These are phyloP conservation scores for Mystacides longicornis DNA, from an alignment of 2,888 invertebrate species.

Conservation along the genomic window DNA sequence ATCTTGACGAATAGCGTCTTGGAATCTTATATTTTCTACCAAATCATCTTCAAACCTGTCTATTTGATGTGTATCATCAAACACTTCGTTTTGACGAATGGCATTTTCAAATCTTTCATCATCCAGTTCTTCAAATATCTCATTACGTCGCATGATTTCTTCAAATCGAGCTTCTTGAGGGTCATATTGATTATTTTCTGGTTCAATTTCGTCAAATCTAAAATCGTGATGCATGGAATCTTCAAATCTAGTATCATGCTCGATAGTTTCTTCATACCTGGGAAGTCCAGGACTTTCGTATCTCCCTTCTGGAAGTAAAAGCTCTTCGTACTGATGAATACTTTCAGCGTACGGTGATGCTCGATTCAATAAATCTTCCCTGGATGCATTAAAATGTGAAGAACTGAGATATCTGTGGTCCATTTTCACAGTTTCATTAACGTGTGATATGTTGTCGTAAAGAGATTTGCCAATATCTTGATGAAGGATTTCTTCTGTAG, in stretches of 20 bases:
- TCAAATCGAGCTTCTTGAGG: background rate
- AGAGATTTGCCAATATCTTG: background rate
- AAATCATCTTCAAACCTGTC: background rate
- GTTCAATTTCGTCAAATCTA: background rate
- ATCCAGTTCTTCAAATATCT: background rate
- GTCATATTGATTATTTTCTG: background rate
- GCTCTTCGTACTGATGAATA: background rate
- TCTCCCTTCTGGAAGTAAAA: background rate
- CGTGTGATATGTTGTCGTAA: background rate
- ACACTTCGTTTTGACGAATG: background rate
- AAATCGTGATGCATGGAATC: background rate
- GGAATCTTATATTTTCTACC: no score
- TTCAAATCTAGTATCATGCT: background rate
- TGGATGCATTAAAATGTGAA: background rate
- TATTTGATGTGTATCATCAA: background rate
- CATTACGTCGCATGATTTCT: background rate
- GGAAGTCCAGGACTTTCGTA: background rate
- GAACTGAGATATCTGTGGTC: background rate
- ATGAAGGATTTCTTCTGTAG: slow-evolving; percentile 11
- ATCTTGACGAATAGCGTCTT: background rate
- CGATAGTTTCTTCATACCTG: background rate
- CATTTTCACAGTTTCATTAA: background rate
- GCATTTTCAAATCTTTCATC: background rate
- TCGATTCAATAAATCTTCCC: no score
- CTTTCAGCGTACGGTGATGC: no score